phyloP scores from a whole-genome alignment of 2,797 vertebrate species.

The Coregonus sp. region DNA sequence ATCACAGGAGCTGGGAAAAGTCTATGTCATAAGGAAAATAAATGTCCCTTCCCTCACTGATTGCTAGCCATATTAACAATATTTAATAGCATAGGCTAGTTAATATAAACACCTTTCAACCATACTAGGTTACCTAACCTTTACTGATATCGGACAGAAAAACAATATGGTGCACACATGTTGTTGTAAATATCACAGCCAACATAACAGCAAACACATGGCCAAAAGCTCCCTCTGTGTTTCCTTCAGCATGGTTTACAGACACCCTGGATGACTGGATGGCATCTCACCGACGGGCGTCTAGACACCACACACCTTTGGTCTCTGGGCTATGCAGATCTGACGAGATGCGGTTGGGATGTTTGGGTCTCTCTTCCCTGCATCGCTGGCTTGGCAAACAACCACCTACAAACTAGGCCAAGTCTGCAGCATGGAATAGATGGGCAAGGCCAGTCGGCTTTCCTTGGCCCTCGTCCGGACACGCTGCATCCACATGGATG shows the following conservation, averaged over 20 bases:
- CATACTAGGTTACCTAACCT: slow-evolving; percentile 39
- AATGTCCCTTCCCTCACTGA: not conserved
- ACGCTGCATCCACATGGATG: slow-evolving; percentile 42
- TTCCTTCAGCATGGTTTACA: slow-evolving; percentile 32
- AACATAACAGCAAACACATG: slow-evolving; percentile 63
- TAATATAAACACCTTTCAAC: slow-evolving; percentile 34
- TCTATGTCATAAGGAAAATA: not conserved
- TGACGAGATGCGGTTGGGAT: slow-evolving; percentile 48
- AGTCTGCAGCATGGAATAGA: slow-evolving; percentile 36
- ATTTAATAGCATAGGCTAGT: slow-evolving; percentile 17
- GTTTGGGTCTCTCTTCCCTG: slow-evolving; percentile 12
- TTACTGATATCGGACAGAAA: slow-evolving; percentile 48
- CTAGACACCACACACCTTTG: slow-evolving; percentile 49
- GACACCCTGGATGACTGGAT: slow-evolving; percentile 33
- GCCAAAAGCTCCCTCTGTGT: slow-evolving; percentile 32
- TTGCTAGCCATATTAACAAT: not conserved
- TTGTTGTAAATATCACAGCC: slow-evolving; percentile 35
- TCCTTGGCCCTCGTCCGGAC: slow-evolving; percentile 43
- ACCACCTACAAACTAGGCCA: slow-evolving; percentile 46
- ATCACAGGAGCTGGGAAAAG: not conserved
- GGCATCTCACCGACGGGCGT: slow-evolving; percentile 42
- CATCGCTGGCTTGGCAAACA: slow-evolving; percentile 43
- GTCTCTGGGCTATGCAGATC: slow-evolving; percentile 53
- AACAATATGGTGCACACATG: slow-evolving; percentile 69
- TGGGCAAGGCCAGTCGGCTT: slow-evolving; percentile 20